Evolutionary conservation across 37 sponge, comb jelly and placozoan species (phyloP), one percentile per base, ranked within the genome.

Genomic region (Halisarca cf. caerulea): DNA sequence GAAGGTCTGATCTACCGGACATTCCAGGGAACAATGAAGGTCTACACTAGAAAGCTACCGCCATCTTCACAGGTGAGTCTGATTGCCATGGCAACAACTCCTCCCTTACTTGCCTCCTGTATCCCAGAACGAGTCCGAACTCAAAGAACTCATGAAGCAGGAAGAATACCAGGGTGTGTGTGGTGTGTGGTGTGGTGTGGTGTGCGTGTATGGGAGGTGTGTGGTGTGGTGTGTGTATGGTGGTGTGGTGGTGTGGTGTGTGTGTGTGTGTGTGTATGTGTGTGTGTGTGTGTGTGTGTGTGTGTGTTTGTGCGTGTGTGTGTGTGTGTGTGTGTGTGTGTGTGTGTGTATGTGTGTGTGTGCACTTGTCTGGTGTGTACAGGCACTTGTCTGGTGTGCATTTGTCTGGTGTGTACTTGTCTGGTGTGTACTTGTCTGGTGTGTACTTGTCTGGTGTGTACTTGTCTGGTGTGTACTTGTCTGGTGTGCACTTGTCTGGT

Each of bases 1-100:
- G 7, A 74, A 91, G 93, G 90, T 88, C 33, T 85, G 2, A 64
- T 92, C 34, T 58, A 89, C 53, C 28, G 86, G 0, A 81, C 85
- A 4, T 95, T 95, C 59, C 95, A 89, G 41, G 77, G 97, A 3
- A 45, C 53, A 14, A 94, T 97, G 97, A 91, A 80, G 24, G 90
- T 94, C 32, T 90, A 81, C 84, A 90, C 89, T 27, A 53, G 92
- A 38, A 74, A 74, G 45, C 44, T 74, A 21, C 77, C 77, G 36
- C 77, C 77, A 18, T 37, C 77, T 21, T 74, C 77, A 2, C 38
- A 74, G 44, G 77, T 74, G 45, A 74, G 77, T 7, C 21, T 3
- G 25, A 15, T 24, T 41, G 34, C 69, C 11, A 47, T 47, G 51
- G 51, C 11, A 11, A 14, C 11, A 7, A 28, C 64, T 15, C 15